A percentile compares a stretch with the other conserved stretches of the same genome.
phyloP scores from a whole-genome alignment of 2,113 vertebrate species.

The Potamarius usumacintae region DNA sequence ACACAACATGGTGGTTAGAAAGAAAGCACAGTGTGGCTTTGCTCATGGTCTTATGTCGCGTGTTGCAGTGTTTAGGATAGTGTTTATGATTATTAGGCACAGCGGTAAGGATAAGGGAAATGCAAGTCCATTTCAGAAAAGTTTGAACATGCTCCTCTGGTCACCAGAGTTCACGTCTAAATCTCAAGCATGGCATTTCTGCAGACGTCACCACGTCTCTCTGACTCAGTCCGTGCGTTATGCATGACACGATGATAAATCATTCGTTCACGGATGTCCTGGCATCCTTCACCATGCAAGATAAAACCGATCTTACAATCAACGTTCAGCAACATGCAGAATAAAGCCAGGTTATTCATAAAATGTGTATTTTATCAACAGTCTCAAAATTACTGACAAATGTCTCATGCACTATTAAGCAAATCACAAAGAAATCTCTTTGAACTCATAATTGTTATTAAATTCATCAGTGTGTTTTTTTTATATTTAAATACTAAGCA shows the following conservation, averaged over 20 bases:
- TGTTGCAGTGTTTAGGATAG: neutral
- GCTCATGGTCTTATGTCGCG: neutral
- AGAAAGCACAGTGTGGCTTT: too few species aligned
- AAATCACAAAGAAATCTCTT: neutral
- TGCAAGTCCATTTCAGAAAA: neutral
- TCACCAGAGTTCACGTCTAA: conserved; percentile 1
- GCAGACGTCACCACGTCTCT: neutral
- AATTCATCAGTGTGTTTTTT: neutral
- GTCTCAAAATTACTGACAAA: neutral
- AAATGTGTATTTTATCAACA: neutral
- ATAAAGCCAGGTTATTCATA: neutral
- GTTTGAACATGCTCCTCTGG: neutral
- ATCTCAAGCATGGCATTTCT: conserved; percentile 5
- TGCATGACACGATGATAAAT: neutral
- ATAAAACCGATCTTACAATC: neutral
- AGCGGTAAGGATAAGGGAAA: neutral
- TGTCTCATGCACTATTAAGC: neutral
- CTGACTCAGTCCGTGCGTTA: neutral
- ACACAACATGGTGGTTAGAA: neutral
- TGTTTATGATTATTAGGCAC: neutral
- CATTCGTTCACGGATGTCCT: neutral
- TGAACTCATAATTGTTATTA: neutral
- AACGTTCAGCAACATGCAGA: neutral
- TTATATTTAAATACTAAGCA: too few species aligned
- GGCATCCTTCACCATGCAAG: neutral